Base-by-base conservation (phyloP, 2,797 vertebrate species). In the Peromyscus nudipes region DNA sequence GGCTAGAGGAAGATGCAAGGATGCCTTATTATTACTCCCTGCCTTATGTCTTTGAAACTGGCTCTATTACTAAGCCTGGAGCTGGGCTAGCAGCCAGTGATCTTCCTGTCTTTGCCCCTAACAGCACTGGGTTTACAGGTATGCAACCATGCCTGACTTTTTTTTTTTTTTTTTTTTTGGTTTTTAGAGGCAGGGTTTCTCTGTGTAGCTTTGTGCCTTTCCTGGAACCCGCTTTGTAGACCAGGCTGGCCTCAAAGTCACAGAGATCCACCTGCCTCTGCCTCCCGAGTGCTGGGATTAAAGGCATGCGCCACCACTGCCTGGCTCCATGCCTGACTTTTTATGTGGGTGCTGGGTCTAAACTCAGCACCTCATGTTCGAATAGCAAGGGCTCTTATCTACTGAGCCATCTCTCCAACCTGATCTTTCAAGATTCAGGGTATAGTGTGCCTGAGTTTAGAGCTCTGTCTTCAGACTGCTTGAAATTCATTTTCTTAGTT, bases 391-490 rank as follows among this genome's bases (percentile, higher is more conserved):
- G 25, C 49, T 71, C 14, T 87, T 55, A 87, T 16, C 49, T 13
- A 29, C 34, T 69, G 31, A 86, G 65, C 34, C 43, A 52, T 67
- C 57, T 43, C 37, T 31, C 79, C 52, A 57, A 21, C 4, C 19
- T 31, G 14, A 52, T 87, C 67, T 95, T 84, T 96, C 7, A 86
- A 23, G 65, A 37, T 86, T 89, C 76, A 89, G 29, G 82, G 37
- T 67, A 34, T 49, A 13, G 2, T 84, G 3, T 83, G 17, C 86
- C 67, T 93, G 67, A 46, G 31, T 92, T 46, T 83, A 69, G 46
- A 73, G 55, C 25, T 96, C 43, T 80, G 14, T 60, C 52, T 94
- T 77, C 89, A 73, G 77, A 34, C 34, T 87, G 16, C 16, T 46
- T 88, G 37, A 49, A 87, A 40, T 62, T 87, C 55, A 4, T 62